Conservation (phyloP, 2,797 vertebrate genomes). For the Percopsis omiscomaycus region DNA sequence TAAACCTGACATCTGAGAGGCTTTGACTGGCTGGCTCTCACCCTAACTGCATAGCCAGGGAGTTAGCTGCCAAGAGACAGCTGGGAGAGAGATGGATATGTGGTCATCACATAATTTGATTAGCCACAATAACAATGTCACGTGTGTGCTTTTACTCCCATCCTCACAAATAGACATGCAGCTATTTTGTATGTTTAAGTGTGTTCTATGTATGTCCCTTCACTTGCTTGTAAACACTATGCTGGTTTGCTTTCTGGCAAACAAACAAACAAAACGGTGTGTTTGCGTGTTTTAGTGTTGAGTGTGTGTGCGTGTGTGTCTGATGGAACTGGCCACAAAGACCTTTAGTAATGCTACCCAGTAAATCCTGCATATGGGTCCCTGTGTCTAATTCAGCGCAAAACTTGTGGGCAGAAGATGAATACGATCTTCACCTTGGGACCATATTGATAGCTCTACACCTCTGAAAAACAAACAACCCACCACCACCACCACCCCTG, state of each 20-base stretch:
- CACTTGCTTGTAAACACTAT: neutral
- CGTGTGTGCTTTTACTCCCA: neutral
- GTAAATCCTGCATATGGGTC: constrained; percentile 41
- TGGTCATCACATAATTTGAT: constrained; percentile 11
- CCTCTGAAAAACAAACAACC: neutral
- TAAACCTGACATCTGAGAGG: constrained; percentile 65
- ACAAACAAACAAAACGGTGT: neutral
- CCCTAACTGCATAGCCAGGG: constrained; percentile 26
- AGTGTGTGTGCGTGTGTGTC: neutral
- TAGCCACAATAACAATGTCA: constrained; percentile 5
- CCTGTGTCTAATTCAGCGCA: constrained; percentile 55
- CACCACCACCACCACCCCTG: neutral
- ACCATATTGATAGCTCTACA: constrained; percentile 6
- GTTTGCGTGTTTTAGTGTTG: neutral
- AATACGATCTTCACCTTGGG: constrained; percentile 37
- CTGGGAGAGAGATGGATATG: constrained; percentile 1
- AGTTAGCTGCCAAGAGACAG: constrained; percentile 30
- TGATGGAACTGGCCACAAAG: constrained; percentile 24
- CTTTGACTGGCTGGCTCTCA: constrained; percentile 9
- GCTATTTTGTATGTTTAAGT: neutral
- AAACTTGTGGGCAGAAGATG: constrained; percentile 34
- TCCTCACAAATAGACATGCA: neutral
- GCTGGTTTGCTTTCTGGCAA: neutral
- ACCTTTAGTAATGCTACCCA: constrained; percentile 29
- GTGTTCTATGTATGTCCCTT: constrained; percentile 1